Evolutionary conservation across 2,888 invertebrate species (phyloP).

Genomic region (Stomorhina lunata): DNA sequence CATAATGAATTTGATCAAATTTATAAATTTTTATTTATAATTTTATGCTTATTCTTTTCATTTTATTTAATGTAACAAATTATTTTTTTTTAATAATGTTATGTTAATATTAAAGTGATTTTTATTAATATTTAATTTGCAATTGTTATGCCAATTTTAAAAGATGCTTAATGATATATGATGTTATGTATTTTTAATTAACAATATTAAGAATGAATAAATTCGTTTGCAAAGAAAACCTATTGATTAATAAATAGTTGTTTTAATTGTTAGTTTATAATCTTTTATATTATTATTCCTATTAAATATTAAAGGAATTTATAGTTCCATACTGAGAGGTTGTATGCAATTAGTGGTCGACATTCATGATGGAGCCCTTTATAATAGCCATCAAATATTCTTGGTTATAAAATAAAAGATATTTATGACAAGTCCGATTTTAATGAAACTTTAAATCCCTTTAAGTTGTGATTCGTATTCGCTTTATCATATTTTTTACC

Average conservation of each 20-base stretch:
- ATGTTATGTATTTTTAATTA: slow-evolving; percentile 24
- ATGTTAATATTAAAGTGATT: slow-evolving; percentile 4
- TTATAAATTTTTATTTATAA: not conserved
- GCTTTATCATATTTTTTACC: not conserved
- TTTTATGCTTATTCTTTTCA: not conserved
- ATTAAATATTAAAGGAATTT: not conserved
- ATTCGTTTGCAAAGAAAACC: slow-evolving; percentile 62
- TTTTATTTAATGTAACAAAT: slow-evolving; percentile 53
- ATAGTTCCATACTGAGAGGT: not conserved
- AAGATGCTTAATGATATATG: slow-evolving; percentile 34
- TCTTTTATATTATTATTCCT: not conserved
- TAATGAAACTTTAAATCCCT: slow-evolving; percentile 11
- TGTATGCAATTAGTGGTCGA: too few relatives aligned
- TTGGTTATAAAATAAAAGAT: too few relatives aligned
- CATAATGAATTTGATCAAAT: not conserved
- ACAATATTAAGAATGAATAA: slow-evolving; percentile 51
- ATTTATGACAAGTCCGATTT: too few relatives aligned
- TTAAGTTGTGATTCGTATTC: not conserved
- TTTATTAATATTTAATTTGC: slow-evolving; percentile 26
- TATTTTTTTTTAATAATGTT: slow-evolving; percentile 6
- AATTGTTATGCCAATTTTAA: slow-evolving; percentile 11
- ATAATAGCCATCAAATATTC: too few relatives aligned
- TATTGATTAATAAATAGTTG: slow-evolving; percentile 21
- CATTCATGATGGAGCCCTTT: too few relatives aligned
- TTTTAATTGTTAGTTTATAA: not conserved